Evolutionary conservation across 2,888 invertebrate genomes (phyloP).

Genomic region (Polia nebulosa): DNA sequence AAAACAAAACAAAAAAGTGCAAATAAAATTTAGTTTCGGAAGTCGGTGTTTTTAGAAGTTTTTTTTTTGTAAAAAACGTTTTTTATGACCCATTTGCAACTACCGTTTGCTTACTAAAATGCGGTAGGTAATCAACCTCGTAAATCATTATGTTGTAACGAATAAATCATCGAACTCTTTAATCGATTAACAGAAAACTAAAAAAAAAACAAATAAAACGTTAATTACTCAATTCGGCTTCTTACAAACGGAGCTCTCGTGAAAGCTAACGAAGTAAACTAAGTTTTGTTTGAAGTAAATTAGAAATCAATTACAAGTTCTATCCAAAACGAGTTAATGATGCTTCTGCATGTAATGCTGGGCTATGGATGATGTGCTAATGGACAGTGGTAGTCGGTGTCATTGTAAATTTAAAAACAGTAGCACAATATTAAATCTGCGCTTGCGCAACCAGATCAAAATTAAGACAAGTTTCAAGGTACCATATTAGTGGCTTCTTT

Average conservation of each 20-base stretch:
- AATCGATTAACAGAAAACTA: slow-evolving; percentile 21
- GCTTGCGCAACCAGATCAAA: background rate
- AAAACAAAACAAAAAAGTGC: too few relatives aligned
- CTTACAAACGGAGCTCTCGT: slow-evolving; percentile 27
- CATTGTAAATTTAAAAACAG: slow-evolving; percentile 16
- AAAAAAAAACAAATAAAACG: slow-evolving; percentile 17
- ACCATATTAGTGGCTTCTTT: background rate
- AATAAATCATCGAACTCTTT: slow-evolving; percentile 26
- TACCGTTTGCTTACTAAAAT: background rate
- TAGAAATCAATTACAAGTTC: slow-evolving; percentile 63
- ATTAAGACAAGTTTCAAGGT: background rate
- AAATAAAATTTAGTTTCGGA: too few relatives aligned
- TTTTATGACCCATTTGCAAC: background rate
- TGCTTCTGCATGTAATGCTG: slow-evolving; percentile 45
- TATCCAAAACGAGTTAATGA: slow-evolving; percentile 51
- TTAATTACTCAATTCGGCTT: slow-evolving; percentile 42
- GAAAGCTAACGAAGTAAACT: slow-evolving; percentile 46
- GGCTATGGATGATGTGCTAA: slow-evolving; percentile 37
- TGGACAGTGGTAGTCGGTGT: slow-evolving; percentile 48
- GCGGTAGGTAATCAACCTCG: background rate
- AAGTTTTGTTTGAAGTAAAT: slow-evolving; percentile 56
- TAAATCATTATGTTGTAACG: slow-evolving; percentile 11
- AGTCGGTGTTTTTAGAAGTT: too few relatives aligned
- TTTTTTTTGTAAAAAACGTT: too few relatives aligned
- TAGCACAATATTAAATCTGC: slow-evolving; percentile 6